Percentiles rank a stretch among this genome's conserved stretches.
phyloP scores from a whole-genome alignment of 53 echinoderm and acorn worm genomes.

The Holothuria leucospilota region DNA sequence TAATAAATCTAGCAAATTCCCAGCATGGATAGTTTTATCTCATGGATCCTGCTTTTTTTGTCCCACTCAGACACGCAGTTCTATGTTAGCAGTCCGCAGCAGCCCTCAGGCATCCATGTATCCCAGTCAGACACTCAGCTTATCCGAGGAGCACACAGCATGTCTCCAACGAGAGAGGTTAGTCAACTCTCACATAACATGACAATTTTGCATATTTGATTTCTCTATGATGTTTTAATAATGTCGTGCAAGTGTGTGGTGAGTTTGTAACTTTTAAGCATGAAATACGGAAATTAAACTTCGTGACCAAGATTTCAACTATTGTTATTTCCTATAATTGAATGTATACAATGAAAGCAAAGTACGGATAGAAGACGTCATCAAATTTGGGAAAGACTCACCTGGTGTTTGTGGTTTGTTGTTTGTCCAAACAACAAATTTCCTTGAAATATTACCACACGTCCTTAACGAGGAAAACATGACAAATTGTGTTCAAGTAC shows the following conservation, averaged over 20 bases:
- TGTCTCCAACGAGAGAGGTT: slow-evolving; percentile 5
- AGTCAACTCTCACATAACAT: background rate
- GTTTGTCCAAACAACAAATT: slow-evolving; percentile 16
- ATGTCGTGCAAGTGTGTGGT: too few species aligned
- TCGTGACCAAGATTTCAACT: too few species aligned
- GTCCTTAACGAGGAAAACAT: background rate
- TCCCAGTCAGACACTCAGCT: slow-evolving; percentile 32
- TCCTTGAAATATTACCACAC: slow-evolving; percentile 20
- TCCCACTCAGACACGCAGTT: background rate
- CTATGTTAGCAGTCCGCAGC: slow-evolving; percentile 23
- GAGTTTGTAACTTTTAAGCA: too few species aligned
- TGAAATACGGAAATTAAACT: too few species aligned
- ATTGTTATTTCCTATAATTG: too few species aligned
- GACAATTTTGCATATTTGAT: too few species aligned
- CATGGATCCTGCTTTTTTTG: too few species aligned
- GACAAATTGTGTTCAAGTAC: background rate
- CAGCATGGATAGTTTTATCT: too few species aligned
- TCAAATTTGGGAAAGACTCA: background rate
- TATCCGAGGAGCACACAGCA: background rate
- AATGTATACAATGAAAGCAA: too few species aligned
- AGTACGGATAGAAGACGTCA: too few species aligned
- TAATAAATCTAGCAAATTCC: too few species aligned
- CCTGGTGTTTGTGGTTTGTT: background rate
- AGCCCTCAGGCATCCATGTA: background rate
- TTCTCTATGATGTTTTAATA: too few species aligned